Percentiles rank a stretch among this genome's conserved stretches.
phyloP scores from a whole-genome alignment of 2,113 vertebrate species.

The Xiphorhynchus elegans region DNA sequence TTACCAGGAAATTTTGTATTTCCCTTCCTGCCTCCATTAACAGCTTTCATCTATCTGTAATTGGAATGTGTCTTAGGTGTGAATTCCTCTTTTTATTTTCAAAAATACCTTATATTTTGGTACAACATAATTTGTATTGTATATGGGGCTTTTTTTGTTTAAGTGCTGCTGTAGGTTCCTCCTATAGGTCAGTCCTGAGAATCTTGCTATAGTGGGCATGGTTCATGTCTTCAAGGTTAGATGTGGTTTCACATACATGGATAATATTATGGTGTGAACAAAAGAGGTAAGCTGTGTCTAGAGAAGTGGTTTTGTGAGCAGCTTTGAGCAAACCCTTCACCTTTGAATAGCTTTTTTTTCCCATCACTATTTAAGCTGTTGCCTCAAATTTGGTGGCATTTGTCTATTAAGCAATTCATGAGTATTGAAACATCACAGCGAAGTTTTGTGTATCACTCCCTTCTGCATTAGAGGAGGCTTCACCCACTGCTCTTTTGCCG shows the following conservation, averaged over 20 bases:
- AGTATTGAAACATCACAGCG: background rate
- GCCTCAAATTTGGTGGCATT: background rate
- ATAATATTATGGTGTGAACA: background rate
- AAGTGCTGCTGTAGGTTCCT: background rate
- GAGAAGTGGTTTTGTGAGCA: background rate
- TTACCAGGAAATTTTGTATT: background rate
- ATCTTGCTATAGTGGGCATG: background rate
- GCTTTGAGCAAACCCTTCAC: background rate
- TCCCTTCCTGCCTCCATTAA: background rate
- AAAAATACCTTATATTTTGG: background rate
- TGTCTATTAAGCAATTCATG: background rate
- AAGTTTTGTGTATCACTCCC: background rate
- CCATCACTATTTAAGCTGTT: background rate
- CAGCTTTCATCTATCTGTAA: background rate
- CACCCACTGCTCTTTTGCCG: background rate
- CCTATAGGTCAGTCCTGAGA: background rate
- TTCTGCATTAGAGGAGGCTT: background rate
- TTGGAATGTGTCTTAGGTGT: background rate
- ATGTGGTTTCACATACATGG: background rate
- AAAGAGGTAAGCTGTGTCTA: background rate
- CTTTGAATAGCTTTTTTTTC: background rate
- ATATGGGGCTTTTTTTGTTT: background rate
- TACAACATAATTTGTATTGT: background rate
- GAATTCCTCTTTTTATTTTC: background rate
- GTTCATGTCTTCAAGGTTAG: background rate